A percentile compares a stretch with the other conserved stretches of the same genome.
Evolutionary conservation across 1,140 invertebrate species (phyloP).

Genomic region (Gonatopus flavifemur): DNA sequence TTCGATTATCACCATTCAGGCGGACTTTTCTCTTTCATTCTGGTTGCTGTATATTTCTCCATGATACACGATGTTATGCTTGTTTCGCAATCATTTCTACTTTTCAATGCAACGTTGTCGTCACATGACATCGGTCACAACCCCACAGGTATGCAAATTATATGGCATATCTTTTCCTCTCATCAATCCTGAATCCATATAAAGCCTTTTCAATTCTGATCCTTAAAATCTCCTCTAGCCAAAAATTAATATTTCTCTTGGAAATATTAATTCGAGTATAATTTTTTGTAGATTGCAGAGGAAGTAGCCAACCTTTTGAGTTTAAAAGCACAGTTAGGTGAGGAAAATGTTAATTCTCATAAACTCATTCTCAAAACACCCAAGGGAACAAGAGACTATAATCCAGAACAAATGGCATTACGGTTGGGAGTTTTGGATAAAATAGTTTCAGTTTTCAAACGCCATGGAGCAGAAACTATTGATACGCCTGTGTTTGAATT

Average conservation of each 20-base stretch:
- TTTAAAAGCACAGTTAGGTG: constrained; percentile 73
- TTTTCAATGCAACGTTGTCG: constrained; percentile 39
- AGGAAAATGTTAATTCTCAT: constrained; percentile 60
- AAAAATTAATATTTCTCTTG: neutral
- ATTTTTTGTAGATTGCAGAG: constrained; percentile 67
- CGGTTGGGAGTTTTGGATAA: constrained; percentile 86
- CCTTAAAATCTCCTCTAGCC: too few species aligned
- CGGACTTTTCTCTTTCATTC: constrained; percentile 54
- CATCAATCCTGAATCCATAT: too few species aligned
- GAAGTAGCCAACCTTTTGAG: constrained; percentile 81
- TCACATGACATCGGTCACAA: constrained; percentile 34
- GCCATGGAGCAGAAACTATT: constrained; percentile 97
- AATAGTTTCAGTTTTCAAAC: constrained; percentile 90
- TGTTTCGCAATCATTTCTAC: constrained; percentile 39
- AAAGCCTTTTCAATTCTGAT: too few species aligned
- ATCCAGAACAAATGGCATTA: constrained; percentile 91
- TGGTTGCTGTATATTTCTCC: constrained; percentile 37
- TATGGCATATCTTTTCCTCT: neutral
- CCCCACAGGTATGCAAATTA: constrained; percentile 45
- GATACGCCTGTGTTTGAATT: constrained; percentile 99
- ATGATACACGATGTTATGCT: constrained; percentile 41
- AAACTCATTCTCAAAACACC: constrained; percentile 89
- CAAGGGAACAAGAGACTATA: constrained; percentile 96
- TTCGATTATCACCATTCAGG: constrained; percentile 52
- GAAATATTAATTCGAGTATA: neutral